Conservation (phyloP, 1,140 invertebrate genomes). For the Drosophila erecta region DNA sequence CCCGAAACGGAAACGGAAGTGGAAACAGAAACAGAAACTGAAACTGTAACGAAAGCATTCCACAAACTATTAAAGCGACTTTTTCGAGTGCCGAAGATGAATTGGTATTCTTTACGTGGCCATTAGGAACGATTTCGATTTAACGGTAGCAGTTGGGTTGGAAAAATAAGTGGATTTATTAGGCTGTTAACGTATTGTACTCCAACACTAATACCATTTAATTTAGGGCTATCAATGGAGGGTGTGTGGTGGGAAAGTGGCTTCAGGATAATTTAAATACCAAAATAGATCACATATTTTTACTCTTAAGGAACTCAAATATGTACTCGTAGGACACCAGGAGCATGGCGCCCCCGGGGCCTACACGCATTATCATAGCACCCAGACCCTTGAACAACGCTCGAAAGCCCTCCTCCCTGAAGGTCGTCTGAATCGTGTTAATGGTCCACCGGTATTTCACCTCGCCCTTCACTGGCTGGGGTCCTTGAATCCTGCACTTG, state of each 20-base stretch:
- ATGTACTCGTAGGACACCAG: constrained; percentile 92
- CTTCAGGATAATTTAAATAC: no score
- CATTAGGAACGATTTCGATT: background rate
- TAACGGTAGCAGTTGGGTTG: background rate
- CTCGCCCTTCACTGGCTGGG: constrained; percentile 89
- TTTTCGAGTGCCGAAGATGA: constrained; percentile 1
- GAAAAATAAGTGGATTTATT: background rate
- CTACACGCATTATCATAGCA: constrained; percentile 3
- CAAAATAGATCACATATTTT: constrained; percentile 5
- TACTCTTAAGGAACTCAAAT: constrained; percentile 87
- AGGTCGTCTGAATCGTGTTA: constrained; percentile 90
- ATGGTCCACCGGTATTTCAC: constrained; percentile 92
- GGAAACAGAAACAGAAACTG: constrained; percentile 26
- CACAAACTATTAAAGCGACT: constrained; percentile 9
- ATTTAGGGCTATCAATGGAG: no score
- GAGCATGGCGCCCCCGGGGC: constrained; percentile 89
- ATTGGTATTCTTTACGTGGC: background rate
- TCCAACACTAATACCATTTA: background rate
- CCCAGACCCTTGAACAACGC: constrained; percentile 94
- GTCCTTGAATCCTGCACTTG: constrained; percentile 96
- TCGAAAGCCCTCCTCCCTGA: constrained; percentile 93
- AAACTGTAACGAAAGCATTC: background rate
- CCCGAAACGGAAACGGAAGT: constrained; percentile 12
- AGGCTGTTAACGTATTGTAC: background rate
- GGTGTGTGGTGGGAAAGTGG: no score